Evolutionary conservation across 2,888 invertebrate genomes (phyloP).

Genomic region (Hypselothyrea guttata): DNA sequence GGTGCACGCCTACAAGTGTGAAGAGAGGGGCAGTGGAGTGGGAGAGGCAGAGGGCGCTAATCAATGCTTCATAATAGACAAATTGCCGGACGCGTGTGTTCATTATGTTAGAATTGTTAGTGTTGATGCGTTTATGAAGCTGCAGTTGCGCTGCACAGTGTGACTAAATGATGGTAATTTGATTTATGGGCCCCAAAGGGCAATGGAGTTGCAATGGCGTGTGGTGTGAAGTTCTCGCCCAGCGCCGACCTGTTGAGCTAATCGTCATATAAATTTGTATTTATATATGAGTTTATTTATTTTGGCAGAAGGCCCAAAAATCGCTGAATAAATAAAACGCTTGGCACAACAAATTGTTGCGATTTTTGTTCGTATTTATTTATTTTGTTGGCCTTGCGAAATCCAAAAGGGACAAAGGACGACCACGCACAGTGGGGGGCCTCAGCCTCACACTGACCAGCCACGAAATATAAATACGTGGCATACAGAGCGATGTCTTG

Average conservation of each 20-base stretch:
- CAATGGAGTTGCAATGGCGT: neutral
- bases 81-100: slow-evolving; percentile 58
- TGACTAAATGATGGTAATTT: slow-evolving; percentile 24
- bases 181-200: slow-evolving; percentile 39
- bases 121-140: slow-evolving; percentile 69
- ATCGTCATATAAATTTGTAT: slow-evolving; percentile 23
- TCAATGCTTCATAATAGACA: slow-evolving; percentile 73
- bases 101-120: slow-evolving; percentile 56
- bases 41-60: slow-evolving; percentile 46
- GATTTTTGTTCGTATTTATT: slow-evolving; percentile 49
- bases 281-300: slow-evolving; percentile 47
- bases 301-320: slow-evolving; percentile 34
- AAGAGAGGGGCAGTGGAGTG: slow-evolving; percentile 26
- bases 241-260: slow-evolving; percentile 65
- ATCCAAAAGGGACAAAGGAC: slow-evolving; percentile 26
- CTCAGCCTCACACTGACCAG: slow-evolving; percentile 31
- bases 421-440: slow-evolving; percentile 40
- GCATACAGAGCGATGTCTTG: neutral
- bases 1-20: slow-evolving; percentile 62
- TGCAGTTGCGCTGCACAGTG: slow-evolving; percentile 24
- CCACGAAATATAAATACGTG: neutral
- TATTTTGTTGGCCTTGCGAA: slow-evolving; percentile 10
- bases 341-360: slow-evolving; percentile 79
- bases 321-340: slow-evolving; percentile 72
- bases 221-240: too few species aligned